Evolutionary conservation across 2,888 invertebrate species (phyloP).

Genomic region (Leucophenga montana): DNA sequence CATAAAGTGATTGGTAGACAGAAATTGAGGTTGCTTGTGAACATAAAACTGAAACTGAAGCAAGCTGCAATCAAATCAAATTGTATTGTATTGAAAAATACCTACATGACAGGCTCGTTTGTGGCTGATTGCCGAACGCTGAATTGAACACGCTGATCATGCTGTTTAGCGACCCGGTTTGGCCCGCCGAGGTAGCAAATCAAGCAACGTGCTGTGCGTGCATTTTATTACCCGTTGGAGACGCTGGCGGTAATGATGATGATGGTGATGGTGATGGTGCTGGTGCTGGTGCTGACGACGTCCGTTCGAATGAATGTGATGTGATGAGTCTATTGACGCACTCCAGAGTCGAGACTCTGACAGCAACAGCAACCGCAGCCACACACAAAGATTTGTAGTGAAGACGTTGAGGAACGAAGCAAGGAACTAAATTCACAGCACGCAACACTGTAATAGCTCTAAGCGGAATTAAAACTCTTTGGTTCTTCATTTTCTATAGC

Average conservation of each 20-base stretch:
- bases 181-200: conserved; percentile 41
- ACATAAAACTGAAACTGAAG: no score
- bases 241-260: conserved; percentile 4
- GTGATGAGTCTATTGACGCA: conserved; percentile 18
- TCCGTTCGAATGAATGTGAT: conserved; percentile 27
- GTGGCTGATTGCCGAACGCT: not conserved
- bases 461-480: not conserved
- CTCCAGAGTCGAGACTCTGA: not conserved
- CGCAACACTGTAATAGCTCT: not conserved
- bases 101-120: conserved; percentile 41
- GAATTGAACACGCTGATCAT: conserved; percentile 17
- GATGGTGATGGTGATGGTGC: conserved; percentile 41
- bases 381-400: not conserved
- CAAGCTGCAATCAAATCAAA: conserved; percentile 3
- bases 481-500: not conserved
- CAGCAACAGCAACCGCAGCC: not conserved
- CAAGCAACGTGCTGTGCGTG: conserved; percentile 53
- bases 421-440: no score
- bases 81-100: conserved; percentile 22
- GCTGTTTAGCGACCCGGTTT: conserved; percentile 1
- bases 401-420: no score
- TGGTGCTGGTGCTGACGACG: not conserved
- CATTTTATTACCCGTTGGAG: conserved; percentile 57
- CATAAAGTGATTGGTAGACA: no score
- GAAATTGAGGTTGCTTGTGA: no score